Base-by-base conservation (phyloP, 1,140 invertebrate species). In the Eueides isabella region DNA sequence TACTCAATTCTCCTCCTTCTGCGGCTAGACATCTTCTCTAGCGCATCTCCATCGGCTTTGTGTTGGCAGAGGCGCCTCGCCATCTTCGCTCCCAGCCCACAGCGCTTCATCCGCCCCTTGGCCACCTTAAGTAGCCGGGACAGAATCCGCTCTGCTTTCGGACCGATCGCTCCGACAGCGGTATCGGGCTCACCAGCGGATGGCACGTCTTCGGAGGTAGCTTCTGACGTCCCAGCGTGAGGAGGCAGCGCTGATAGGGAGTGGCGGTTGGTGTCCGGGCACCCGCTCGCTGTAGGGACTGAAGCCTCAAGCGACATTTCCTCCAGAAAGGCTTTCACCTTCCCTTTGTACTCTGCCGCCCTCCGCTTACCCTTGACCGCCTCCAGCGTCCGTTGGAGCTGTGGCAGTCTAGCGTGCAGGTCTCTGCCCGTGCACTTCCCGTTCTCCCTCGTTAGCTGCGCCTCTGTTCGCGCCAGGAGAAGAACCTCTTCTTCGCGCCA, bases 321-420 rank as follows among this genome's bases (percentile, higher is more conserved):
- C 30, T 71, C 65, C 16, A 76, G 72, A 66, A 61, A 64, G 64
- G 35, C 48, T 68, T 74, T 62, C 66, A 76, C 71, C 73, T 70
- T 3, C 9, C 29, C 55, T 41, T 72, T 78, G 64, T 84, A 81
- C 1, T 62, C 28, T 4, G 62, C 66, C 33, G 66, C 70, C 31
- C 77, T 30, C 19, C 80, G 35, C 65, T 78, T 74, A 28, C 75
- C 77, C 41, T 84, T 80, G 1, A 84, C 78, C 16, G 74, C 75
- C 61, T 80, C 78, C 12, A 80, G 33, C n/a, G 75, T 67, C 26
- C 38, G 14, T 4, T 16, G 1, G 38, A 44, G 38, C 38, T 44
- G 38, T 14, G 38, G 38, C 16, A 44, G 38, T 44, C n/a, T 0
- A n/a, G 38, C 38, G 16, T 44, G 38, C 38, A 44, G n/a, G 38